These are phyloP conservation scores for Ophioderma brevispina DNA, from an alignment of 35 echinoderm and acorn worm species.

Conservation along the genomic window DNA sequence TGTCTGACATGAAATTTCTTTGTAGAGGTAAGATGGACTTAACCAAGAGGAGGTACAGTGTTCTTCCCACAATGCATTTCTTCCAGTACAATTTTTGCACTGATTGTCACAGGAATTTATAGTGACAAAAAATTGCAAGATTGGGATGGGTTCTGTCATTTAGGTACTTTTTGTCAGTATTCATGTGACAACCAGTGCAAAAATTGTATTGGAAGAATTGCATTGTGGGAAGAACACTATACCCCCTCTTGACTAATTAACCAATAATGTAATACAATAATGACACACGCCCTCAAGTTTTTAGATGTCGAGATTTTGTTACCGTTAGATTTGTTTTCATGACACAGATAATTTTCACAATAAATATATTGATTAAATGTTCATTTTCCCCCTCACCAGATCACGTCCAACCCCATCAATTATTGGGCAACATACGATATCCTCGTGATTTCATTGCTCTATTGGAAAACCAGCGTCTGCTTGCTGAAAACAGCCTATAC, in stretches of 20 bases:
- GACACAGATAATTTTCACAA: not conserved
- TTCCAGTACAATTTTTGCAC: too few relatives aligned
- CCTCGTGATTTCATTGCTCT: constrained; percentile 45
- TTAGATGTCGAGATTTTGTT: too few relatives aligned
- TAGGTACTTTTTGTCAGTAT: too few relatives aligned
- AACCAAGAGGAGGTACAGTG: too few relatives aligned
- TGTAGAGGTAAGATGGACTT: constrained; percentile 74
- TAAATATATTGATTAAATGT: not conserved
- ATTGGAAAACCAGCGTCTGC: constrained; percentile 64
- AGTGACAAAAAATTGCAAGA: too few relatives aligned
- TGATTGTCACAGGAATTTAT: too few relatives aligned
- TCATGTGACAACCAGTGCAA: too few relatives aligned
- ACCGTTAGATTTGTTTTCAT: not conserved
- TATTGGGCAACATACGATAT: constrained; percentile 45
- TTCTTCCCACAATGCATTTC: too few relatives aligned
- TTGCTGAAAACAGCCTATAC: constrained; percentile 84
- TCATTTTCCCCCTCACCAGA: constrained; percentile 32
- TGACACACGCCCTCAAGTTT: too few relatives aligned
- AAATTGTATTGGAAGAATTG: too few relatives aligned
- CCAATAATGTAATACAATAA: not conserved
- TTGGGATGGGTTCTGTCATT: too few relatives aligned
- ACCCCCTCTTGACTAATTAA: not conserved
- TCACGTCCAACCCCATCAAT: constrained; percentile 57
- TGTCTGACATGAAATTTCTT: constrained; percentile 78
- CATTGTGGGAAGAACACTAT: too few relatives aligned